Evolutionary conservation across 2,113 vertebrate species (phyloP).

Genomic region (Chionodraco myersi): DNA sequence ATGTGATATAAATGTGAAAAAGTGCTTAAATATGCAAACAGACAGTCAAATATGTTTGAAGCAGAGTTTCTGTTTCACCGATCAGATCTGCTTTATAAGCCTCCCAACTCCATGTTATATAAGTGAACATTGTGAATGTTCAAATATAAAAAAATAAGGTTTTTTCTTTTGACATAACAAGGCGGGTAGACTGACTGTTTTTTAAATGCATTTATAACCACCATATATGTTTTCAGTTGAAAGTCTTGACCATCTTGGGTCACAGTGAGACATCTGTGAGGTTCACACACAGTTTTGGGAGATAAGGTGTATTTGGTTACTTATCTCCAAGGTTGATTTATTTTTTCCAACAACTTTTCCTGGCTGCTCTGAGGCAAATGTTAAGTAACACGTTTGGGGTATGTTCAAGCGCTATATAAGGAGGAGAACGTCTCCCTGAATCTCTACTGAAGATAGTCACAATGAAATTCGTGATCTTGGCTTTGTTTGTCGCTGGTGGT

Average conservation of each 20-base stretch:
- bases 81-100: too few relatives aligned
- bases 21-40: background rate
- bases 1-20: background rate
- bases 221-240: background rate
- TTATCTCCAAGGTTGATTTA: conserved; percentile 78
- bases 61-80: too few relatives aligned
- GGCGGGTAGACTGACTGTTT: background rate
- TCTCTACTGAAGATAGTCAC: conserved; percentile 50
- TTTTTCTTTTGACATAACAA: background rate
- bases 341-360: conserved; percentile 51
- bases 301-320: conserved; percentile 70
- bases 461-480: conserved; percentile 83
- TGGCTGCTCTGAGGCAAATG: background rate
- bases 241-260: background rate
- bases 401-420: conserved; percentile 56
- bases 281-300: conserved; percentile 63
- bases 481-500: conserved; percentile 83
- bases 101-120: too few relatives aligned
- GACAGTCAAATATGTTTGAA: too few relatives aligned
- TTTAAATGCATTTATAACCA: background rate
- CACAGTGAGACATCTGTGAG: conserved; percentile 60
- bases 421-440: background rate
- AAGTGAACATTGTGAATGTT: too few relatives aligned
- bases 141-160: background rate
- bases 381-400: conserved; percentile 1